Percentiles rank a stretch among this genome's conserved stretches.
Conservation (phyloP, 2,113 vertebrate genomes). For the Pantherophis guttatus region DNA sequence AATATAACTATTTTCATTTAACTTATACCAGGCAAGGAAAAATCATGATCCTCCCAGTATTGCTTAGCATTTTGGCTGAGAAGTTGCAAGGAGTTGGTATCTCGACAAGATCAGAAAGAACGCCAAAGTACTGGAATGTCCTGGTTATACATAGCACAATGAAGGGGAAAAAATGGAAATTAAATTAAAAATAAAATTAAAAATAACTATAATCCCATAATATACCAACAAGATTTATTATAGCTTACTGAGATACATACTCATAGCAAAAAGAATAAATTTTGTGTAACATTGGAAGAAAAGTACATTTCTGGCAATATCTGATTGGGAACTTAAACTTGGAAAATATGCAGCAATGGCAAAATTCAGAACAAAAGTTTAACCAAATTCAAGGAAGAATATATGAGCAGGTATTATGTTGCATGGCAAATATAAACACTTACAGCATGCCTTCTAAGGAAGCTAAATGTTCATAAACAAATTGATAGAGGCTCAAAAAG, state of each 20-base stretch:
- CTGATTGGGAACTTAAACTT: background rate
- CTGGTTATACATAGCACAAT: background rate
- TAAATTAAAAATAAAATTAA: background rate
- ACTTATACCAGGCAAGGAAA: background rate
- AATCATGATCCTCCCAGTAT: background rate
- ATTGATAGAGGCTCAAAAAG: background rate
- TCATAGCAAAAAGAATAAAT: too few relatives aligned
- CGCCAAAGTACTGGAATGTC: background rate
- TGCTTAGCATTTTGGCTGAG: background rate
- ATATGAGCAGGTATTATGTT: background rate
- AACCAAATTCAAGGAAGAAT: background rate
- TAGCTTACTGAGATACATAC: background rate
- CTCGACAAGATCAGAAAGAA: background rate
- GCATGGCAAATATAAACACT: background rate
- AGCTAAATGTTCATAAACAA: background rate
- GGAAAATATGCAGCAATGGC: background rate
- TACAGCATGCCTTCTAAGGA: background rate
- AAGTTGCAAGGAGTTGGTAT: background rate
- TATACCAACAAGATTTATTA: background rate
- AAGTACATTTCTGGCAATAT: background rate
- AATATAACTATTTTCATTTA: background rate
- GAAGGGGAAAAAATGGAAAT: background rate
- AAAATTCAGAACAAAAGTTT: background rate
- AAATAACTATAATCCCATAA: background rate
- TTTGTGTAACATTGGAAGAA: background rate